Base-by-base conservation (phyloP, 2,113 vertebrate species). In the Gymnorhina tibicen region DNA sequence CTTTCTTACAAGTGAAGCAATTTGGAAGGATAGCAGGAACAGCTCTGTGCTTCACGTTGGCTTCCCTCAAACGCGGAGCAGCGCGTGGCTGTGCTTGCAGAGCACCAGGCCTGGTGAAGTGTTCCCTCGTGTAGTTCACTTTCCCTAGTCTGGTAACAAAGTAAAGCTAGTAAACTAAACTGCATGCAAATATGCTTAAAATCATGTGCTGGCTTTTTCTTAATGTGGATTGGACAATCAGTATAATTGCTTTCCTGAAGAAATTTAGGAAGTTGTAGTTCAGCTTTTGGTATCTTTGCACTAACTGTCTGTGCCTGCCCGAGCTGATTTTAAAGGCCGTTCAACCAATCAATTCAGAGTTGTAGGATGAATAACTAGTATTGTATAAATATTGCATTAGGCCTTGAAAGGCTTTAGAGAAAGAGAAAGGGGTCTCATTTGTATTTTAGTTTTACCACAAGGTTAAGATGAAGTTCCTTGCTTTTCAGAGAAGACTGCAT, bases 251-350 rank as follows among this genome's bases (percentile, higher is more conserved):
- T 86, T 93, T 56, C 49, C 35, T 84, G 79, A 86, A 87, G 68
- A 84, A 64, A 52, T 75, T 10, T 18, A 64, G 75, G 44, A 74
- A 41, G n/a, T 12, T 74, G 16, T 35, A 70, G 33, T 75, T 91
- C 74, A 80, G 24, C 76, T 86, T 39, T 67, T 49, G 55, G 30
- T 59, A 32, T 75, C 30, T 78, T 59, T 85, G 67, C 10, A 15
- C 41, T 72, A 39, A 35, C 41, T 73, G 39, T 55, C 62, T 85
- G 37, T 91, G 33, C n/a, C 35, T 77, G 60, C 41, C 72, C 52
- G 68, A 93, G 60, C 35, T 70, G 90, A 52, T 52, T 88, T 87
- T 56, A 89, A 87, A 76, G 41, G 17, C 53, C 66, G 33, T 63
- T 83, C 58, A 55, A 15, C 52, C 60, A 39, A 6, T 60, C 42